These are phyloP conservation scores for Sebastes glaucus DNA, from an alignment of 2,797 vertebrate species.

Conservation along the genomic window DNA sequence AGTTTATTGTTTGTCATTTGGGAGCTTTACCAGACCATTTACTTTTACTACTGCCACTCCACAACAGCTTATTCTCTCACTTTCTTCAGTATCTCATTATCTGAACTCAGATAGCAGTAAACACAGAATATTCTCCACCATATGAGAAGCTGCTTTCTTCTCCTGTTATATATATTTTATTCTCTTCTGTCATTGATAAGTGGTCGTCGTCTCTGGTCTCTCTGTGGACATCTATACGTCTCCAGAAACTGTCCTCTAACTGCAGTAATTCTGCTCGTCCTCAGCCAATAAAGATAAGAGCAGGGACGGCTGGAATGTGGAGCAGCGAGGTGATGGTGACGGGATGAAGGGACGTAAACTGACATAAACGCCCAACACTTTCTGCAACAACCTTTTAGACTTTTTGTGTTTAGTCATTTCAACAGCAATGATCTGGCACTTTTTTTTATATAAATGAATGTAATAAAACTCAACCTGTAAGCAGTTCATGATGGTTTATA, in stretches of 20 bases:
- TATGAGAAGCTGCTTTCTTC: constrained; percentile 1
- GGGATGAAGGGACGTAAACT: constrained; percentile 45
- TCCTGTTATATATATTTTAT: constrained; percentile 10
- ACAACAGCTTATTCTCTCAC: background rate
- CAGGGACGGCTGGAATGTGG: constrained; percentile 69
- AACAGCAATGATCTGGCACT: background rate
- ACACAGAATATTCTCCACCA: background rate
- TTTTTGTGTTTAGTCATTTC: background rate
- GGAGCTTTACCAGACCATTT: constrained; percentile 52
- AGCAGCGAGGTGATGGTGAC: constrained; percentile 61
- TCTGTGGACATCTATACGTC: constrained; percentile 46
- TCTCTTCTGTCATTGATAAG: constrained; percentile 45
- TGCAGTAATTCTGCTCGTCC: constrained; percentile 65
- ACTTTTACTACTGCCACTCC: constrained; percentile 51
- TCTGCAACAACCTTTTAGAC: background rate
- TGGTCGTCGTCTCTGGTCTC: constrained; percentile 34
- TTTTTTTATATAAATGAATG: background rate
- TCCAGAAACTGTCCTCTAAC: constrained; percentile 49
- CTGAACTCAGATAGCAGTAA: background rate
- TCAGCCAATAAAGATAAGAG: constrained; percentile 82
- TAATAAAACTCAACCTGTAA: background rate
- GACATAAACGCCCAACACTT: constrained; percentile 37
- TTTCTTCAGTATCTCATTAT: constrained; percentile 11
- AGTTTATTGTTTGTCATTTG: constrained; percentile 36
- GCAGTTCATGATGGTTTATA: background rate